Percentiles rank a stretch among this genome's conserved stretches.
Evolutionary conservation across 2,888 invertebrate species (phyloP).

Genomic region (Emmelina monodactyla): DNA sequence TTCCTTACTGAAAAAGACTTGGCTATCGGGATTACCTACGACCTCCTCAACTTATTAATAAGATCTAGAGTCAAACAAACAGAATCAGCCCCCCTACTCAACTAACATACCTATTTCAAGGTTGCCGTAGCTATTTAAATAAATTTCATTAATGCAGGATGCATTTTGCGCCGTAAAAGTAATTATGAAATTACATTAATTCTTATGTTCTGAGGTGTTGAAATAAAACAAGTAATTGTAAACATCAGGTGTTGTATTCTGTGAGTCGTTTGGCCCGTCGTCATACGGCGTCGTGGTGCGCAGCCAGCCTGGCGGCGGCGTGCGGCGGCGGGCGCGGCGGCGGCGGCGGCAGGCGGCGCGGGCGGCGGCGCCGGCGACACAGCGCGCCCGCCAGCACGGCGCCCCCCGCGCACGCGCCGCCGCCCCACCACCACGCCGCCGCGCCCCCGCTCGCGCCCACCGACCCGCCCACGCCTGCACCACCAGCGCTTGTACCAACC

Average conservation of each 20-base stretch:
- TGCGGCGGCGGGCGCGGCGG: conserved; percentile 51
- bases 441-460: conserved; percentile 16
- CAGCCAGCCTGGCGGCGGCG: conserved; percentile 45
- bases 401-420: conserved; percentile 29
- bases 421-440: conserved; percentile 27
- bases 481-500: conserved; percentile 20
- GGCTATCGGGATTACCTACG: too few relatives aligned
- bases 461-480: conserved; percentile 26
- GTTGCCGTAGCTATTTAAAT: too few relatives aligned
- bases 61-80: too few relatives aligned
- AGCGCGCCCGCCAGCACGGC: conserved; percentile 24
- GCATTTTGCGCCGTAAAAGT: too few relatives aligned
- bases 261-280: conserved; percentile 28
- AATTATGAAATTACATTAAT: too few relatives aligned
- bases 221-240: conserved; percentile 25
- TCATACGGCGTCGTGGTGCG: conserved; percentile 51
- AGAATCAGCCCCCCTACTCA: too few relatives aligned
- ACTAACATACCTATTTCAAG: too few relatives aligned
- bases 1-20: too few relatives aligned
- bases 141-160: too few relatives aligned
- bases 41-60: too few relatives aligned
- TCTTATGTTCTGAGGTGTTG: too few relatives aligned
- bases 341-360: conserved; percentile 39
- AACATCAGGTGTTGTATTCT: conserved; percentile 34
- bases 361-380: conserved; percentile 26